Conservation (phyloP, 2,113 vertebrate species). For the Oryzias celebensis region DNA sequence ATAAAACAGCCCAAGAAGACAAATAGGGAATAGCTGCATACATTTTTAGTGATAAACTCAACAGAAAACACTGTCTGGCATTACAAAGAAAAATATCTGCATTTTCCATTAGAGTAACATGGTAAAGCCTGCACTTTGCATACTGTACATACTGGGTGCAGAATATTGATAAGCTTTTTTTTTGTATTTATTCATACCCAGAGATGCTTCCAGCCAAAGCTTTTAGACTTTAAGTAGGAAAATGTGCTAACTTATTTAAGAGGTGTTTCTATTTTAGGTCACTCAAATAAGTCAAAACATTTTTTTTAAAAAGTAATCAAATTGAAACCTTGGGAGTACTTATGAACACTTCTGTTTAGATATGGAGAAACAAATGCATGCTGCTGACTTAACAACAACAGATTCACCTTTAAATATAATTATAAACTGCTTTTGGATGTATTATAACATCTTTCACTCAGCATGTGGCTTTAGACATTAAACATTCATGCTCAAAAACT, state of each 20-base stretch:
- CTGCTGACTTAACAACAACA: no score
- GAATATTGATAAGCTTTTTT: neutral
- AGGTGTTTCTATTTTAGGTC: neutral
- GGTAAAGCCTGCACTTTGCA: constrained; percentile 22
- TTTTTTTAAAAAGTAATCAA: neutral
- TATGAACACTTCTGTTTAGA: no score
- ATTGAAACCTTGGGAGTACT: no score
- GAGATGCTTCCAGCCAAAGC: neutral
- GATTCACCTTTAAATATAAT: no score
- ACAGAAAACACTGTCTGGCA: constrained; percentile 2
- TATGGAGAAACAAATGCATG: no score
- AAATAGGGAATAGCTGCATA: constrained; percentile 21
- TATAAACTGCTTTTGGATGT: no score
- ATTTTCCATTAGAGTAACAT: constrained; percentile 19
- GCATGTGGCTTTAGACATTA: no score
- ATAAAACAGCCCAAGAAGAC: constrained; percentile 27
- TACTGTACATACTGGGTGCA: neutral
- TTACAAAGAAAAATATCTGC: constrained; percentile 25
- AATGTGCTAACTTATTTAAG: neutral
- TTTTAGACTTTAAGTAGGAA: neutral
- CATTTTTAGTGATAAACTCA: constrained; percentile 36
- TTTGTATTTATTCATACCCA: neutral
- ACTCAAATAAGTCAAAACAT: neutral
- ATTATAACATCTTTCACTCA: no score
- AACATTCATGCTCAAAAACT: no score